Percentiles rank a stretch among this genome's conserved stretches.
Evolutionary conservation across 92 coral and sea anemone genomes (phyloP).

Genomic region (Scolanthus callimorphus): DNA sequence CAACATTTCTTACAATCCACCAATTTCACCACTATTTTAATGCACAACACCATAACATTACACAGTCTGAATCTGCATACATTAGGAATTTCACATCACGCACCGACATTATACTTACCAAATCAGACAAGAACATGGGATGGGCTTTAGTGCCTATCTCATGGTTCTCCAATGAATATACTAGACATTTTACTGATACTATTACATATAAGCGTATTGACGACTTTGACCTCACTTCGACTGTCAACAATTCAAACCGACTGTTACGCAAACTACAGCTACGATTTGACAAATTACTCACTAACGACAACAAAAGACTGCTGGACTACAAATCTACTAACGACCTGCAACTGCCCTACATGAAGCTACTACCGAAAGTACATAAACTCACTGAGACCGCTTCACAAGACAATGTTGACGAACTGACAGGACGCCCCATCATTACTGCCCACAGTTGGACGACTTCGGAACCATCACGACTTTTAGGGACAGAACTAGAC

Average conservation of each 20-base stretch:
- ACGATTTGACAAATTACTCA: too few species aligned
- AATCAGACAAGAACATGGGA: too few species aligned
- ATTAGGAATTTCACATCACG: not conserved
- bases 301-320: too few species aligned
- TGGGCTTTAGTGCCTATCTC: conserved; percentile 2
- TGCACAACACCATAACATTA: conserved; percentile 1
- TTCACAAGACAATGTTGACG: not conserved
- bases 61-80: not conserved
- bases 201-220: conserved; percentile 4
- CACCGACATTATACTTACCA: too few species aligned
- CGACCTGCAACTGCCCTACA: too few species aligned
- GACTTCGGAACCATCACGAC: conserved; percentile 32
- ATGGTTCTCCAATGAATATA: conserved; percentile 10
- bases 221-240: too few species aligned
- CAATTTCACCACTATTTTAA: too few species aligned
- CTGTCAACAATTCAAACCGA: too few species aligned
- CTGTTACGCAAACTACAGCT: too few species aligned
- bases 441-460: conserved; percentile 37
- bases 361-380: not conserved
- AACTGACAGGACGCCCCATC: conserved; percentile 23
- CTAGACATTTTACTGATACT: not conserved
- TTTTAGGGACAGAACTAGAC: conserved; percentile 23
- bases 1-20: not conserved
- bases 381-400: not conserved
- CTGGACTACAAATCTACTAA: too few species aligned